phyloP scores from a whole-genome alignment of 2,113 vertebrate genomes.

The Vireo altiloquus region DNA sequence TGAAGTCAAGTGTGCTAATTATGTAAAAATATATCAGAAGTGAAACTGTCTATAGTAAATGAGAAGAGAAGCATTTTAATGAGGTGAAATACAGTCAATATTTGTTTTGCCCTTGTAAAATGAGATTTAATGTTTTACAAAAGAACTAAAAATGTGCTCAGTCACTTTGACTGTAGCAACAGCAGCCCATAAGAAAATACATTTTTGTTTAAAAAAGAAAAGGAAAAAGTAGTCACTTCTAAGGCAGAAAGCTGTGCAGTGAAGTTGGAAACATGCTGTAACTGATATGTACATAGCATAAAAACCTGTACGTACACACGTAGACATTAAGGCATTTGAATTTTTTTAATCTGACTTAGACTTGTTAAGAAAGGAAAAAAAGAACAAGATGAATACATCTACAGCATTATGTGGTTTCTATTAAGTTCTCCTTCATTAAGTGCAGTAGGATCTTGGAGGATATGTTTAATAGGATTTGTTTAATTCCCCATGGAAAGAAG shows the following conservation, averaged over 20 bases:
- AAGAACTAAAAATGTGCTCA: not conserved
- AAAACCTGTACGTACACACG: not conserved
- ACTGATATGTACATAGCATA: not conserved
- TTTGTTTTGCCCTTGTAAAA: not conserved
- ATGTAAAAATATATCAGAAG: not conserved
- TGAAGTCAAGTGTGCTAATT: not conserved
- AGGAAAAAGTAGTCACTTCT: not conserved
- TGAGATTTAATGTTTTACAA: not conserved
- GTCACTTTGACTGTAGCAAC: not conserved
- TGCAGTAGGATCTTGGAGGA: not conserved
- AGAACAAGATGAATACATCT: not conserved
- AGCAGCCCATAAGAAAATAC: not conserved
- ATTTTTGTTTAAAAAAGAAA: not conserved
- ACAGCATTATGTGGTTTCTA: not conserved
- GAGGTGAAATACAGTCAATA: not conserved
- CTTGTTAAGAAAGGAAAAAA: not conserved
- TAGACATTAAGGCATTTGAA: not conserved
- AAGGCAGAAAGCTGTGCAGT: not conserved
- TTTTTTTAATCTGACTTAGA: not conserved
- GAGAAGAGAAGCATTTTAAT: not conserved
- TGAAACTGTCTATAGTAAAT: not conserved
- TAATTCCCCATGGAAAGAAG: not conserved
- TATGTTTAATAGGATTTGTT: not conserved
- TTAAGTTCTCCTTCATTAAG: not conserved
- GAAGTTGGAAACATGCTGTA: not conserved